phyloP scores from a whole-genome alignment of 2,797 vertebrate genomes.

The Lutjanus campechanus region DNA sequence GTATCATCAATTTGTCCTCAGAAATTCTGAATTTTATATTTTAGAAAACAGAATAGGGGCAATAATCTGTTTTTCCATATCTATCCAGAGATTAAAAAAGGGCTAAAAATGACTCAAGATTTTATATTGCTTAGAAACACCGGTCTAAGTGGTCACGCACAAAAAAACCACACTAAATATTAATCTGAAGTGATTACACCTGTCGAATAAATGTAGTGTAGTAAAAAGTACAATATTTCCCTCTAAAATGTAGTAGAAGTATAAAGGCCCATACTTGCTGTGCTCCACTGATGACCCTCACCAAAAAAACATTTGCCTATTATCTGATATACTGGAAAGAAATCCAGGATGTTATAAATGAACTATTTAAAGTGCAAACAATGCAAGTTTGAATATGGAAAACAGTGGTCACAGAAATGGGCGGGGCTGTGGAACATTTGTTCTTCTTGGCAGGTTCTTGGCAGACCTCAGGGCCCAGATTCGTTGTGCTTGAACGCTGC shows the following conservation, averaged over 20 bases:
- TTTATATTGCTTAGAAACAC: no score
- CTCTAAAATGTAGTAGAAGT: neutral
- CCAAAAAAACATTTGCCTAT: conserved; percentile 35
- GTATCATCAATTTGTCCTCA: no score
- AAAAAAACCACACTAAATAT: neutral
- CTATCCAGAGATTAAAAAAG: no score
- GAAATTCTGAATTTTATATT: no score
- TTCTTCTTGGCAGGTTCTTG: conserved; percentile 62
- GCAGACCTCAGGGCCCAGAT: conserved; percentile 53
- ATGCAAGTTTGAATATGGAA: conserved; percentile 58
- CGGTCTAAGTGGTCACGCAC: no score
- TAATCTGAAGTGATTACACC: neutral
- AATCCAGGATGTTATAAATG: conserved; percentile 31
- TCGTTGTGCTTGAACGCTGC: conserved; percentile 31
- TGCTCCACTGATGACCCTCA: no score
- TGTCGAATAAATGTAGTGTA: neutral
- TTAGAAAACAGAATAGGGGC: no score
- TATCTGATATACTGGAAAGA: conserved; percentile 40
- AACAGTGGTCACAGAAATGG: conserved; percentile 19
- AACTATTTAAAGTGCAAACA: conserved; percentile 62
- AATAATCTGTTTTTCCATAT: no score
- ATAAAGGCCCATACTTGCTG: no score
- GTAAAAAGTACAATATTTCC: neutral
- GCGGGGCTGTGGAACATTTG: conserved; percentile 47
- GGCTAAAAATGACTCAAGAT: no score